Evolutionary conservation across 1,140 invertebrate genomes (phyloP).

Genomic region (Globodera ellingtonae): DNA sequence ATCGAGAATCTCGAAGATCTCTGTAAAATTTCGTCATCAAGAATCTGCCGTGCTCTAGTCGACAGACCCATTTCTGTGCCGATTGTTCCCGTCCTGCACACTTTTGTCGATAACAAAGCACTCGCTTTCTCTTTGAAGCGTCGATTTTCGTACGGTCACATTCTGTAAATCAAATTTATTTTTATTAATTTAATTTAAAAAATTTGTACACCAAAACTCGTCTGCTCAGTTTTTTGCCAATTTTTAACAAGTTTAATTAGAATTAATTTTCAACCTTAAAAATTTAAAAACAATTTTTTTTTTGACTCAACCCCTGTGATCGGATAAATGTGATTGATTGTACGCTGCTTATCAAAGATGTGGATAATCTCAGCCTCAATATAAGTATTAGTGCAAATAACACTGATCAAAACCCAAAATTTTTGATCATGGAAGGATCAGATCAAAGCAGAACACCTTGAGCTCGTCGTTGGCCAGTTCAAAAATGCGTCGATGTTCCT

Average conservation of each 20-base stretch:
- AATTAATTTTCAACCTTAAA: not conserved
- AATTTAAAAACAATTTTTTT: too few relatives aligned
- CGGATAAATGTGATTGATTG: too few relatives aligned
- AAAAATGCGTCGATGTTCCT: slow-evolving; percentile 1
- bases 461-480: slow-evolving; percentile 6
- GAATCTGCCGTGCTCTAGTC: too few relatives aligned
- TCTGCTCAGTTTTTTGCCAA: not conserved
- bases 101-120: not conserved
- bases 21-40: too few relatives aligned
- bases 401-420: too few relatives aligned
- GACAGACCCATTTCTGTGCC: not conserved
- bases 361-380: too few relatives aligned
- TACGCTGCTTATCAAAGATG: too few relatives aligned
- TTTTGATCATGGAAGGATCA: too few relatives aligned
- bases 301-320: too few relatives aligned
- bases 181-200: not conserved
- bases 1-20: not conserved
- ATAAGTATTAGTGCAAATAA: too few relatives aligned
- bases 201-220: slow-evolving; percentile 1
- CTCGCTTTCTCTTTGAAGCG: not conserved
- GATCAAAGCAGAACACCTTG: not conserved
- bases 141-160: not conserved
- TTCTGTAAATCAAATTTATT: not conserved
- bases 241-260: not conserved
- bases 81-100: not conserved